Percentiles rank a stretch among this genome's conserved stretches.
These are phyloP conservation scores for Lapara coniferarum DNA, from an alignment of 2,888 invertebrate genomes.

Conservation along the genomic window DNA sequence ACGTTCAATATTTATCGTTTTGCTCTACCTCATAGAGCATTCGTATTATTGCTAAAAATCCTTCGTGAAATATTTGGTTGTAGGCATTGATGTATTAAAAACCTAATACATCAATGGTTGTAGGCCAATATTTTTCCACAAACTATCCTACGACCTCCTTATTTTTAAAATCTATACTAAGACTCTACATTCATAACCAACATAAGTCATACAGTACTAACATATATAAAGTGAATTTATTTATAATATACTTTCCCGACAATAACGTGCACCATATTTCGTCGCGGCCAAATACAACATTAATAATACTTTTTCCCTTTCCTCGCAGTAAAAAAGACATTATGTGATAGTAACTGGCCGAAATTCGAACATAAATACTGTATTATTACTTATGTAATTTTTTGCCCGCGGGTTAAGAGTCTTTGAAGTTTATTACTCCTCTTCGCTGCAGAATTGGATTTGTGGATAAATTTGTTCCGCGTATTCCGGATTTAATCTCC, in stretches of 20 bases:
- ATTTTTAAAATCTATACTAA: no score
- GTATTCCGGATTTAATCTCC: conserved; percentile 11
- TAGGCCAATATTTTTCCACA: no score
- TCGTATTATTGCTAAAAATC: no score
- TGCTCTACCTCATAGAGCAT: no score
- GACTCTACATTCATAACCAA: no score
- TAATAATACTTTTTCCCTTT: neutral
- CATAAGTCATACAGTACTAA: no score
- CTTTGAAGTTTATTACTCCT: conserved; percentile 21
- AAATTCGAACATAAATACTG: neutral
- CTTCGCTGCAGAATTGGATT: conserved; percentile 6
- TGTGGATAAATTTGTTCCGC: conserved; percentile 14
- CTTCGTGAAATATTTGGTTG: no score
- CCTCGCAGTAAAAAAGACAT: neutral
- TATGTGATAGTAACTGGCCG: neutral
- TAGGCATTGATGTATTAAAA: no score
- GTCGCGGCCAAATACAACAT: neutral
- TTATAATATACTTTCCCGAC: neutral
- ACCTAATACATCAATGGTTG: no score
- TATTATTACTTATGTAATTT: conserved; percentile 4
- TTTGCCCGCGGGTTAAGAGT: conserved; percentile 7
- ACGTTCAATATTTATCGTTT: no score
- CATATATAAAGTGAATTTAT: no score
- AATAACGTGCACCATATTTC: neutral
- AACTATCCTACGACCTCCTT: no score